These are phyloP conservation scores for Eubasilissa splendida DNA, from an alignment of 2,888 invertebrate genomes.

Conservation along the genomic window DNA sequence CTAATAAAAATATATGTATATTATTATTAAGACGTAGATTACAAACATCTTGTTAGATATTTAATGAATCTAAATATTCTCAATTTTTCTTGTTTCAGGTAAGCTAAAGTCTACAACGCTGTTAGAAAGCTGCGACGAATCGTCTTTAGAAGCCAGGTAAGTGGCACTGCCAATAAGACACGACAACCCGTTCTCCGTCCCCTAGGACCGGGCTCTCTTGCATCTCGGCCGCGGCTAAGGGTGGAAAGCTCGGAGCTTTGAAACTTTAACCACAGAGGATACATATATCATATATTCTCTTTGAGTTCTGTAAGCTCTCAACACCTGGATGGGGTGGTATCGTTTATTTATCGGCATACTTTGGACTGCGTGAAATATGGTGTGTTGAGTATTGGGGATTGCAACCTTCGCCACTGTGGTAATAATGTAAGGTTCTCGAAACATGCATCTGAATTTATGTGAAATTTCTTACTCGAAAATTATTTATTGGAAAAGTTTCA, in stretches of 20 bases:
- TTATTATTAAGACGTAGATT: too few relatives aligned
- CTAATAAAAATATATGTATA: too few relatives aligned
- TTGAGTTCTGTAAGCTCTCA: conserved; percentile 5
- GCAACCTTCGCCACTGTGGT: too few relatives aligned
- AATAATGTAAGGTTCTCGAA: too few relatives aligned
- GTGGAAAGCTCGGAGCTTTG: conserved; percentile 20
- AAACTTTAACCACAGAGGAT: conserved; percentile 13
- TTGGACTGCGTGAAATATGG: conserved; percentile 15
- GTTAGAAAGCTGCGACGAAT: neutral
- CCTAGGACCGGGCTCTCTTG: neutral
- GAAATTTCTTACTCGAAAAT: too few relatives aligned
- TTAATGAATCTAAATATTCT: neutral
- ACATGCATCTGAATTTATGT: too few relatives aligned
- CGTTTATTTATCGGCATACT: conserved; percentile 22
- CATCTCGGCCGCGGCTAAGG: neutral
- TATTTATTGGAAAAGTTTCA: too few relatives aligned
- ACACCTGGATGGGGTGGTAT: conserved; percentile 21
- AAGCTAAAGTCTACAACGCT: neutral
- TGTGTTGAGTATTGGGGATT: neutral
- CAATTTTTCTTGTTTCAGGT: conserved; percentile 8
- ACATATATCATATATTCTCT: conserved; percentile 19
- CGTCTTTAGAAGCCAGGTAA: too few relatives aligned
- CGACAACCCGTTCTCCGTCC: neutral
- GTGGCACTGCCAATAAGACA: neutral
- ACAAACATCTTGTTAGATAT: too few relatives aligned